These are phyloP conservation scores for Neodontobutis hainanensis DNA, from an alignment of 2,113 vertebrate species.

Conservation along the genomic window DNA sequence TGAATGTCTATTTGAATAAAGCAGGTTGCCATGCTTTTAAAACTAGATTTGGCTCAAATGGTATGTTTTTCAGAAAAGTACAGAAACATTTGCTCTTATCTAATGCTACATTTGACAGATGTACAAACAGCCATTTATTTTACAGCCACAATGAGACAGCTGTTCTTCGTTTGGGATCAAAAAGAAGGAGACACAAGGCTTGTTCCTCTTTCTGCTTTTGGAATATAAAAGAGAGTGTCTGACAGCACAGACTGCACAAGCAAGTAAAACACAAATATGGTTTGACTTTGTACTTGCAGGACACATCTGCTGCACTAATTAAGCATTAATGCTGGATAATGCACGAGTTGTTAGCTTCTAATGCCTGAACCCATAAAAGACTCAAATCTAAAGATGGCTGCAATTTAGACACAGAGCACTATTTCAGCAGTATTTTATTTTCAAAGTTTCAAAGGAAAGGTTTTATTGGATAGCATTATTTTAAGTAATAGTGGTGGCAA, in stretches of 20 bases:
- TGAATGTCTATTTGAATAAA: no score
- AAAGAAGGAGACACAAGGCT: neutral
- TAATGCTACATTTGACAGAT: slow-evolving; percentile 9
- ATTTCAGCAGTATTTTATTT: neutral
- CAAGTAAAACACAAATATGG: slow-evolving; percentile 7
- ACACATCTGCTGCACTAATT: slow-evolving; percentile 23
- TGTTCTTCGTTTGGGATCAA: slow-evolving; percentile 12
- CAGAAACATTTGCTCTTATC: slow-evolving; percentile 14
- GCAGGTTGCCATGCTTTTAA: no score
- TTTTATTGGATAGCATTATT: no score
- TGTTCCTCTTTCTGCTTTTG: slow-evolving; percentile 10
- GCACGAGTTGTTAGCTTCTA: slow-evolving; percentile 8
- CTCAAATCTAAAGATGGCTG: slow-evolving; percentile 1
- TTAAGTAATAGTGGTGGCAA: no score
- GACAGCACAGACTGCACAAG: neutral
- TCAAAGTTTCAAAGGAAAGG: neutral
- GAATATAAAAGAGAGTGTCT: slow-evolving; percentile 24
- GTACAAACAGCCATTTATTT: slow-evolving; percentile 8
- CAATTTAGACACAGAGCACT: slow-evolving; percentile 1
- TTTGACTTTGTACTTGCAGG: slow-evolving; percentile 11
- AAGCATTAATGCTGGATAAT: slow-evolving; percentile 5
- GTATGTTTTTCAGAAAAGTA: slow-evolving; percentile 8
- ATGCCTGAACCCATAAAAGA: neutral
- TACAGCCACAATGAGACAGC: slow-evolving; percentile 11
- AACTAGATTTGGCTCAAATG: slow-evolving; percentile 10